phyloP scores from a whole-genome alignment of 2,888 invertebrate genomes.

The Aspidapion aeneum region DNA sequence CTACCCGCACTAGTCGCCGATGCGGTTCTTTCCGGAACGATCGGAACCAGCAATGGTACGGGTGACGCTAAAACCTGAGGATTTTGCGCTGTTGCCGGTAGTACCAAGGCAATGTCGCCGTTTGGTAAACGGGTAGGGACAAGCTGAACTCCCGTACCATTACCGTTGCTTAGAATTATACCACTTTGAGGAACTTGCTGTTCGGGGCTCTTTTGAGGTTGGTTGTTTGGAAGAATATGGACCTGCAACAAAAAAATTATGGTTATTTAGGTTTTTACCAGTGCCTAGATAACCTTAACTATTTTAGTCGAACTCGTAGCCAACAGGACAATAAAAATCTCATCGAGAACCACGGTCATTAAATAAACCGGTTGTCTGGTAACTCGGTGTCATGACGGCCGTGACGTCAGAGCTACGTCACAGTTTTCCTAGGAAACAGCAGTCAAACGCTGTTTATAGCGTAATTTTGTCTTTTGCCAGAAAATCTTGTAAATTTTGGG shows the following conservation, averaged over 20 bases:
- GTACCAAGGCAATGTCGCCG: slow-evolving; percentile 77
- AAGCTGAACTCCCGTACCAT: slow-evolving; percentile 68
- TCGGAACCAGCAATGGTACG: slow-evolving; percentile 67
- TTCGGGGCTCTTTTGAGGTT: slow-evolving; percentile 25
- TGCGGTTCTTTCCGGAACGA: slow-evolving; percentile 66
- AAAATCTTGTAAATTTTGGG: no score
- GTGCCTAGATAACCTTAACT: no score
- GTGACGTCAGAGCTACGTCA: no score
- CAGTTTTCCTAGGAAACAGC: no score
- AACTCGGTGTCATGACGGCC: no score
- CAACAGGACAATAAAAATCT: no score
- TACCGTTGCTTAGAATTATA: slow-evolving; percentile 64
- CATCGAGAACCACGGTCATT: no score
- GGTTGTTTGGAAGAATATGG: slow-evolving; percentile 53
- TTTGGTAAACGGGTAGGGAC: slow-evolving; percentile 79
- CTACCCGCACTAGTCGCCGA: slow-evolving; percentile 67
- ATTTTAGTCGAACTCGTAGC: no score
- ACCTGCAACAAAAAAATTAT: slow-evolving; percentile 45
- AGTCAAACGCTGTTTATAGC: no score
- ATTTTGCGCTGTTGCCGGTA: slow-evolving; percentile 62
- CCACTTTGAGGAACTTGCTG: slow-evolving; percentile 43
- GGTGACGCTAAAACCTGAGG: slow-evolving; percentile 45
- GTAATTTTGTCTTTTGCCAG: no score
- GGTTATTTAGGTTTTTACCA: no score
- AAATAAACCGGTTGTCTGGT: no score